Conservation (phyloP, 2,113 vertebrate genomes). For the Gnathonemus echidnorhynchus region DNA sequence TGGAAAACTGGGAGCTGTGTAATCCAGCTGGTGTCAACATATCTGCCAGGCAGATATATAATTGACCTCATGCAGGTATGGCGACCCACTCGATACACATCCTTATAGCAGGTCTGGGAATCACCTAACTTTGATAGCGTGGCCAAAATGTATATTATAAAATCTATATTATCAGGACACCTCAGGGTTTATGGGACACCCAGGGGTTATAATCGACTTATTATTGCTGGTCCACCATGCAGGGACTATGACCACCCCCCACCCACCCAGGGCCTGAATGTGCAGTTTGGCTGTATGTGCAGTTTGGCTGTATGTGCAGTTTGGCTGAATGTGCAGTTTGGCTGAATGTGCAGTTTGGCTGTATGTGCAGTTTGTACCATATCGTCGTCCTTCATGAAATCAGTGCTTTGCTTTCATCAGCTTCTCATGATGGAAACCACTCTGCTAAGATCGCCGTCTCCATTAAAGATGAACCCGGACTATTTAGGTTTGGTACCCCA, state of each 20-base stretch:
- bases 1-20: not conserved
- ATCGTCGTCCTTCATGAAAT: not conserved
- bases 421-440: not conserved
- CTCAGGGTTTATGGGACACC: not conserved
- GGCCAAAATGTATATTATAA: not conserved
- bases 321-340: too few species aligned
- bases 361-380: too few species aligned
- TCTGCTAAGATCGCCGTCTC: too few species aligned
- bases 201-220: not conserved
- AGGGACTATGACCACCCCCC: not conserved
- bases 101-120: not conserved
- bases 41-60: not conserved
- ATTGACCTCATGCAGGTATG: not conserved
- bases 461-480: not conserved
- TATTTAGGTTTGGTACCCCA: not conserved
- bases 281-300: not conserved
- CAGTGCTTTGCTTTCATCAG: not conserved
- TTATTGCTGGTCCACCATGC: not conserved
- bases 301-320: too few species aligned
- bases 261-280: not conserved
- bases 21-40: not conserved
- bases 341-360: too few species aligned
- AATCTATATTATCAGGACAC: not conserved
- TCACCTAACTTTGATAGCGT: not conserved
- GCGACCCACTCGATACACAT: not conserved